Percentiles rank a stretch among this genome's conserved stretches.
Conservation (phyloP, 2,113 vertebrate genomes). For the Leptodactylus fuscus region DNA sequence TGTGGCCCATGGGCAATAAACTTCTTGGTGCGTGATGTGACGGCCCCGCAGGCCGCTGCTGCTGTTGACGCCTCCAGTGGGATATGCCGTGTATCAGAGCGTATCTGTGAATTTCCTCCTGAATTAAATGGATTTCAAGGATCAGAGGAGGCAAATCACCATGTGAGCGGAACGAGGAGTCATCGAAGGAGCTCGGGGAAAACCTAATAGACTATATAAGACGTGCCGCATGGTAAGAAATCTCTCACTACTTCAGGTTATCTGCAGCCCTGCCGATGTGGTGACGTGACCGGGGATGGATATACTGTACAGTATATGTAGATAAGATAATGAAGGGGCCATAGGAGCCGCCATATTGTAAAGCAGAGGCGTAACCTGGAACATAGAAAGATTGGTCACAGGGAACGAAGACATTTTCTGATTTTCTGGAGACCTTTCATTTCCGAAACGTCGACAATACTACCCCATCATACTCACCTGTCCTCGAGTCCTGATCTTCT, state of each 20-base stretch:
- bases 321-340: slow-evolving; percentile 11
- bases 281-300: no score
- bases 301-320: no score
- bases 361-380: neutral
- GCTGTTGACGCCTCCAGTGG: neutral
- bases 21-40: neutral
- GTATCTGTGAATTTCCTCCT: neutral
- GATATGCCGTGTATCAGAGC: neutral
- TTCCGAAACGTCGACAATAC: no score
- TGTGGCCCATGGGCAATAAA: neutral
- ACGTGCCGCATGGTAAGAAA: neutral
- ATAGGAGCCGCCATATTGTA: neutral
- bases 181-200: neutral
- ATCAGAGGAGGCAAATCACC: neutral
- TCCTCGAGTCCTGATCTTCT: no score
- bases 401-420: no score
- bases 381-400: no score
- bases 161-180: neutral
- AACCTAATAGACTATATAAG: slow-evolving; percentile 6
- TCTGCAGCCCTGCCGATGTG: slow-evolving; percentile 1
- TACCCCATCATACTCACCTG: no score
- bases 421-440: no score
- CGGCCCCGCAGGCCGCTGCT: neutral
- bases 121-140: neutral
- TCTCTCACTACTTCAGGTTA: neutral